A percentile compares a stretch with the other conserved stretches of the same genome.
Conservation (phyloP, 2,888 invertebrate genomes). For the Pachymerium ferrugineum region DNA sequence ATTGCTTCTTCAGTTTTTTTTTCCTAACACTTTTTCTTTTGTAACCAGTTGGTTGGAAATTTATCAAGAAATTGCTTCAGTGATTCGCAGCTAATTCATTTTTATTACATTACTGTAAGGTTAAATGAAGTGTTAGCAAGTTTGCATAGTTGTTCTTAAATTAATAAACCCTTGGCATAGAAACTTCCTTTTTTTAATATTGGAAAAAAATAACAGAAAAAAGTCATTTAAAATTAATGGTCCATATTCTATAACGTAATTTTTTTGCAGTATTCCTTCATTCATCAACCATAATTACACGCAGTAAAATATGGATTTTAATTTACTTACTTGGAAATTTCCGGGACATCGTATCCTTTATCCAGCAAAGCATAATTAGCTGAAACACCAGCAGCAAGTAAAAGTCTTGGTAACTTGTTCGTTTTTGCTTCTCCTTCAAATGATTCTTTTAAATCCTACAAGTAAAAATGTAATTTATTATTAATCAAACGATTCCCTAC, state of each 20-base stretch:
- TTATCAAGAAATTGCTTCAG: neutral
- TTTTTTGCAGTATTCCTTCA: neutral
- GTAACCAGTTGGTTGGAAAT: neutral
- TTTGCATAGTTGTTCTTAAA: neutral
- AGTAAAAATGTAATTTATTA: neutral
- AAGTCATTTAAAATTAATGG: neutral
- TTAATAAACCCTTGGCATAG: neutral
- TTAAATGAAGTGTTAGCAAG: neutral
- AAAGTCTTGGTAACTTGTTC: constrained; percentile 69
- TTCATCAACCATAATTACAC: neutral
- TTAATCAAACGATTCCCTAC: neutral
- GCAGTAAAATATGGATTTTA: neutral
- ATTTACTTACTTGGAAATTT: constrained; percentile 72
- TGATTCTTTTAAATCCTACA: constrained; percentile 73
- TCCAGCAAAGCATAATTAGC: constrained; percentile 90
- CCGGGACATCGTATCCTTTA: constrained; percentile 88
- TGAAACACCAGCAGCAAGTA: constrained; percentile 83
- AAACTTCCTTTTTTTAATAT: no score
- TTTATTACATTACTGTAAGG: neutral
- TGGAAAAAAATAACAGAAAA: neutral
- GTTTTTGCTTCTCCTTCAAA: constrained; percentile 89
- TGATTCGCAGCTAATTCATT: neutral
- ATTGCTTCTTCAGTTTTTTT: neutral
- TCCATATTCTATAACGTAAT: neutral
- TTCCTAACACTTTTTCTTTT: neutral